Conservation (phyloP, 2,888 invertebrate genomes). For the Bruchidius siliquastri region DNA sequence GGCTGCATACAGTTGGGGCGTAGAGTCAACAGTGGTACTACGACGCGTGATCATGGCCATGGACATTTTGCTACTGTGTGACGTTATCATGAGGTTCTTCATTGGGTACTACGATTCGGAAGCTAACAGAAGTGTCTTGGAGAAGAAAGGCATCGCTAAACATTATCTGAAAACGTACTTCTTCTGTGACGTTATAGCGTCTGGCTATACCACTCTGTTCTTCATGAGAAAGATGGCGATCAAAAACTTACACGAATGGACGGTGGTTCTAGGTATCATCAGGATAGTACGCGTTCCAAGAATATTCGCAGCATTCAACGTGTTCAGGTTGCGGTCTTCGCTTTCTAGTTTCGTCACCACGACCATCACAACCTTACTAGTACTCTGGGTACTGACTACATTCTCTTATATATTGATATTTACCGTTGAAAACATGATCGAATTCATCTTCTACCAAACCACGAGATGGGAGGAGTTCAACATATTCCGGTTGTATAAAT, state of each 20-base stretch:
- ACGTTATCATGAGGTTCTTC: neutral
- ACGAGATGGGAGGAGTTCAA: too few relatives aligned
- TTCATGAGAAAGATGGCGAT: neutral
- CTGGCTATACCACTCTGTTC: neutral
- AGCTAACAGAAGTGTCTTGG: neutral
- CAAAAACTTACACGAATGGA: neutral
- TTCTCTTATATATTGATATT: too few relatives aligned
- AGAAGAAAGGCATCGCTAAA: neutral
- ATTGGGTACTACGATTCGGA: conserved; percentile 1
- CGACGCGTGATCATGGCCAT: neutral
- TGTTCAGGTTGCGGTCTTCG: neutral
- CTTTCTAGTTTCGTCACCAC: neutral
- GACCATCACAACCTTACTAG: too few relatives aligned
- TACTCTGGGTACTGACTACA: too few relatives aligned
- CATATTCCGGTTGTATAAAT: neutral
- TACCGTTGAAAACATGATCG: too few relatives aligned
- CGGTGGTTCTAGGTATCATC: neutral
- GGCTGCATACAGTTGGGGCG: too few relatives aligned
- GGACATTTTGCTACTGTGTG: neutral
- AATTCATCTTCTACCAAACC: too few relatives aligned
- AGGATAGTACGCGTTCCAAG: neutral
- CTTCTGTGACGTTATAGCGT: neutral
- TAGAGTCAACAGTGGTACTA: too few relatives aligned
- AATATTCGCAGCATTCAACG: neutral
- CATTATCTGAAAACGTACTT: neutral